Percentiles rank a stretch among this genome's conserved stretches.
Conservation (phyloP, 2,888 invertebrate species). For the Exephanes ischioxanthus region DNA sequence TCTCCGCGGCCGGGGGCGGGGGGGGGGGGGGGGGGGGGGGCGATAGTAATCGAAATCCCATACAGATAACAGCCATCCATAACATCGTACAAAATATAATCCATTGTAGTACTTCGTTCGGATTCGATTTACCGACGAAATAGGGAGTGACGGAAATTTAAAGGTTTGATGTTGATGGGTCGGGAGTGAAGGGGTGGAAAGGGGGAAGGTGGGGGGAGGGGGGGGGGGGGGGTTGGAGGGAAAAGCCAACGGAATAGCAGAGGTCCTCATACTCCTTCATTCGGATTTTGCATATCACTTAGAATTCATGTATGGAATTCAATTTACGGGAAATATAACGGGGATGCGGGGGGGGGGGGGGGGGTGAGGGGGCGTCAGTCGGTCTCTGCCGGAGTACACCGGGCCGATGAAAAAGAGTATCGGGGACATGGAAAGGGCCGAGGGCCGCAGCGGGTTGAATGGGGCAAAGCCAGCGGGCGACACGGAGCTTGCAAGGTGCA, state of each 20-base stretch:
- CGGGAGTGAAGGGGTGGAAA: background rate
- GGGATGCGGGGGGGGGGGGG: constrained; percentile 1
- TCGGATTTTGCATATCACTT: constrained; percentile 62
- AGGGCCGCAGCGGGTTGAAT: background rate
- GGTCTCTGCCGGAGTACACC: background rate
- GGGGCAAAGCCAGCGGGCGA: background rate
- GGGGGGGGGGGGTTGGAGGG: background rate
- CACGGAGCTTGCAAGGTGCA: background rate
- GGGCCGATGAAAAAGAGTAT: constrained; percentile 41
- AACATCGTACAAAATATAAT: constrained; percentile 8
- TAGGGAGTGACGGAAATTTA: constrained; percentile 41
- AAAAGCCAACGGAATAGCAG: background rate
- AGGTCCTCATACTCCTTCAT: constrained; percentile 10
- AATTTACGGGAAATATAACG: constrained; percentile 66
- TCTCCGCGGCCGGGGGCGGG: too few relatives aligned
- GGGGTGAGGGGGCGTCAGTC: background rate
- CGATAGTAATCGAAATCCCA: background rate
- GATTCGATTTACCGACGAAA: constrained; percentile 20
- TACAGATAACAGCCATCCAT: background rate
- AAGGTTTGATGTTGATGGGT: constrained; percentile 23
- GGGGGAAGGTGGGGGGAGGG: background rate
- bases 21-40: too few relatives aligned
- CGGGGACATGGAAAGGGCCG: constrained; percentile 35
- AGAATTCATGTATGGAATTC: constrained; percentile 68
- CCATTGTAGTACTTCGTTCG: constrained; percentile 5